Evolutionary conservation across 2,113 vertebrate genomes (phyloP).

Genomic region (Corapipo altera): DNA sequence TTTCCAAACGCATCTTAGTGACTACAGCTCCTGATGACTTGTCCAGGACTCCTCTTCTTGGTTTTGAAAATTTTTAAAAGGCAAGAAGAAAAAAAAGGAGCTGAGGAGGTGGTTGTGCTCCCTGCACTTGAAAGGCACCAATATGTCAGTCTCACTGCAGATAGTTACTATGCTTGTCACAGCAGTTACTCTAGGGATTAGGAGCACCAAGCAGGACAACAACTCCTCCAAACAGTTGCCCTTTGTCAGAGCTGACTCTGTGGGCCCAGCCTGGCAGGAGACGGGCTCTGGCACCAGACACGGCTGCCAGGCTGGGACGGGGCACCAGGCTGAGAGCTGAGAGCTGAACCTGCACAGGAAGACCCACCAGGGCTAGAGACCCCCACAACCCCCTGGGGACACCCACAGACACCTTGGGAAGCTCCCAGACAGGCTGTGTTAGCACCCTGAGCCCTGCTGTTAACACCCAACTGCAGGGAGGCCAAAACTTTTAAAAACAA

Average conservation of each 20-base stretch:
- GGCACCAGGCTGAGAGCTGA: neutral
- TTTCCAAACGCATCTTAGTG: neutral
- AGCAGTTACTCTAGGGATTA: slow-evolving; percentile 20
- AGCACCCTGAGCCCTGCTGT: neutral
- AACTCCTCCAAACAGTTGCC: slow-evolving; percentile 27
- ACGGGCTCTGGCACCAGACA: slow-evolving; percentile 19
- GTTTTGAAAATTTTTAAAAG: neutral
- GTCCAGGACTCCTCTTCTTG: neutral
- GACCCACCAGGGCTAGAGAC: neutral
- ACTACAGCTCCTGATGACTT: neutral
- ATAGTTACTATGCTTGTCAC: slow-evolving; percentile 16
- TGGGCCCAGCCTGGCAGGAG: slow-evolving; percentile 21
- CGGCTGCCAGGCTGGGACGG: neutral
- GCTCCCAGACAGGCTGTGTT: neutral
- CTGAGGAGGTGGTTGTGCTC: fast-evolving
- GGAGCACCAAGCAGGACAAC: slow-evolving; percentile 34
- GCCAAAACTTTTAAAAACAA: neutral
- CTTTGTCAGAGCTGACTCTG: slow-evolving; percentile 9
- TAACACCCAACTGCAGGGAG: neutral
- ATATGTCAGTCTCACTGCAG: neutral
- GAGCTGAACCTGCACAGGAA: neutral
- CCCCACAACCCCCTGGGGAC: neutral
- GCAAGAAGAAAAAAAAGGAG: neutral
- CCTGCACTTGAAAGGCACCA: neutral
- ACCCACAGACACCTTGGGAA: neutral